A percentile compares a stretch with the other conserved stretches of the same genome.
Conservation (phyloP, 2,113 vertebrate species). For the Phycodurus eques region DNA sequence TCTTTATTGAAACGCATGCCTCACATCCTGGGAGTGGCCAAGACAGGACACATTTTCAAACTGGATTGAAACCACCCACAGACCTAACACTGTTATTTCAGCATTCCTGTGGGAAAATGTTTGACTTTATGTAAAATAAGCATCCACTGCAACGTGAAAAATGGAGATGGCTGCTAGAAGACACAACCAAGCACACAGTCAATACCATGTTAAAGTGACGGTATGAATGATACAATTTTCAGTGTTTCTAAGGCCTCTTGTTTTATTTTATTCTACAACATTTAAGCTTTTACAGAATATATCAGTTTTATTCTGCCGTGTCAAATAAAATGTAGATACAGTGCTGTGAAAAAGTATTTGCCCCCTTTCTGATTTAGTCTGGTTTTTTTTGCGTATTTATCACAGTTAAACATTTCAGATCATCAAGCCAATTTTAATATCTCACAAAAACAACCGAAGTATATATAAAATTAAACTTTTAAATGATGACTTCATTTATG, state of each 20-base stretch:
- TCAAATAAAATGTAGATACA: not conserved
- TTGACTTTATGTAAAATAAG: slow-evolving; percentile 59
- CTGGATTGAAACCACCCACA: slow-evolving; percentile 68
- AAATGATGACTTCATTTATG: not conserved
- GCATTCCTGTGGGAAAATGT: slow-evolving; percentile 58
- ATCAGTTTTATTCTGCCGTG: not conserved
- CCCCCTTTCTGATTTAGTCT: no score
- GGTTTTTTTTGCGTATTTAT: no score
- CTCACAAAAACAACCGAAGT: no score
- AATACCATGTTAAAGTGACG: slow-evolving; percentile 12
- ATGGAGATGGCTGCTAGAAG: slow-evolving; percentile 10
- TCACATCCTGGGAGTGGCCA: slow-evolving; percentile 63
- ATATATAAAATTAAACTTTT: no score
- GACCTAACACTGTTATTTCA: slow-evolving; percentile 57
- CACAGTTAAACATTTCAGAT: no score
- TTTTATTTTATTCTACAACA: not conserved
- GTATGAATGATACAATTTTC: slow-evolving; percentile 19
- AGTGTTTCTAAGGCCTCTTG: not conserved
- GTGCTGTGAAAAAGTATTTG: not conserved
- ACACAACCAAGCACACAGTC: slow-evolving; percentile 22
- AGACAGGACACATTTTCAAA: slow-evolving; percentile 41
- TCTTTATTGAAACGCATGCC: slow-evolving; percentile 52
- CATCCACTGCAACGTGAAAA: slow-evolving; percentile 34
- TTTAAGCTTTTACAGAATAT: not conserved
- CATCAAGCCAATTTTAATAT: no score